phyloP scores from a whole-genome alignment of 2,888 invertebrate species.

The Zhuqinia jingwanae region DNA sequence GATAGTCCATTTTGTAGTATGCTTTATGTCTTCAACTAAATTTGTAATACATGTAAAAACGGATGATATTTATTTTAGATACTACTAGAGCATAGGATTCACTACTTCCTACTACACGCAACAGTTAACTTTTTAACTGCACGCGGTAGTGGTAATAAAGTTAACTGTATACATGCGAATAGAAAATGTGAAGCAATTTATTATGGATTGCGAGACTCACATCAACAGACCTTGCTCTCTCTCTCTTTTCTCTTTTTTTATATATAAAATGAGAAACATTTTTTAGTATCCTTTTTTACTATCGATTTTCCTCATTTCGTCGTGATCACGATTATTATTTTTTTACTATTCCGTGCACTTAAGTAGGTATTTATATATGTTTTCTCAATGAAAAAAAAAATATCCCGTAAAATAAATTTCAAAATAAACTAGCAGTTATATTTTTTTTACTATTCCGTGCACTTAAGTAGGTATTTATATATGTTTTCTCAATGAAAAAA shows the following conservation, averaged over 20 bases:
- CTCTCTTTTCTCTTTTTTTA: no score
- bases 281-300: conserved; percentile 66
- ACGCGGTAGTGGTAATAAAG: neutral
- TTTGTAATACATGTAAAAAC: neutral
- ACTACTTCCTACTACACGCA: no score
- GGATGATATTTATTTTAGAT: no score
- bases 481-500: neutral
- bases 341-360: conserved; percentile 43
- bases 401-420: conserved; percentile 48
- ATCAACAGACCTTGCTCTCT: no score
- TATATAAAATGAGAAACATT: conserved; percentile 66
- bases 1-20: conserved; percentile 56
- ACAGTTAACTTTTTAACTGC: conserved; percentile 32
- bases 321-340: conserved; percentile 28
- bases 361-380: no score
- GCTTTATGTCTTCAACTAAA: conserved; percentile 26
- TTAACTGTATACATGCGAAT: conserved; percentile 42
- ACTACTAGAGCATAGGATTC: no score
- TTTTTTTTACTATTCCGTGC: conserved; percentile 42
- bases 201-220: neutral
- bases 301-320: conserved; percentile 67
- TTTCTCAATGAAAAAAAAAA: no score
- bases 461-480: no score
- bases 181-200: conserved; percentile 29
- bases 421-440: no score